Evolutionary conservation across 2,797 vertebrate genomes (phyloP).

Genomic region (Arctocebus calabarensis): DNA sequence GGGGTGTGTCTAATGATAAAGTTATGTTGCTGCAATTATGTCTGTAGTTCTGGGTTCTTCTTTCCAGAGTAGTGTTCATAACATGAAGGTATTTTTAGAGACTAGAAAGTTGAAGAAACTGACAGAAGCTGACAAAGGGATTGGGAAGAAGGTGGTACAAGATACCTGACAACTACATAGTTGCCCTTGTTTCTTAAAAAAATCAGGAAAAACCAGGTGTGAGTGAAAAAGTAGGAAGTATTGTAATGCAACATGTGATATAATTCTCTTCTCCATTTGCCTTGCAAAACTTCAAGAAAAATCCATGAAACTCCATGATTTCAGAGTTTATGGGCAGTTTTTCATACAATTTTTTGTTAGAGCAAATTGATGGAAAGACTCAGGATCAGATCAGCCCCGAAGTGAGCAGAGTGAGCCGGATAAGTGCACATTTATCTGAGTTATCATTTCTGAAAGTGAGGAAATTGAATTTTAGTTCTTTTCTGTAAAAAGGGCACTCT

Average conservation of each 20-base stretch:
- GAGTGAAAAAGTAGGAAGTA: background rate
- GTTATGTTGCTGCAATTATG: background rate
- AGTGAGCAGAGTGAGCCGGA: background rate
- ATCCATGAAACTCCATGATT: background rate
- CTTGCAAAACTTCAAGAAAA: background rate
- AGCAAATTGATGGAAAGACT: background rate
- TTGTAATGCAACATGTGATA: background rate
- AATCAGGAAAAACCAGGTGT: background rate
- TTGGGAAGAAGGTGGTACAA: background rate
- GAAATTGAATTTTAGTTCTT: background rate
- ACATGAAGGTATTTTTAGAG: background rate
- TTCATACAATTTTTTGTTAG: background rate
- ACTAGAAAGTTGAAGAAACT: background rate
- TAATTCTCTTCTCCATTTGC: background rate
- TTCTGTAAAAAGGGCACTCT: background rate
- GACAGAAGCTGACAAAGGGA: background rate
- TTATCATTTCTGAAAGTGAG: background rate
- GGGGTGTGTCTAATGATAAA: background rate
- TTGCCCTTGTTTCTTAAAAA: background rate
- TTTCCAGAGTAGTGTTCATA: background rate
- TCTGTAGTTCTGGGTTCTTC: background rate
- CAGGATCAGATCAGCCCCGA: background rate
- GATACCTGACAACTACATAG: background rate
- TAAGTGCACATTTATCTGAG: background rate
- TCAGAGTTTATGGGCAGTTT: background rate